Evolutionary conservation across 2,888 invertebrate genomes (phyloP).

Genomic region (Chorisops tibialis): DNA sequence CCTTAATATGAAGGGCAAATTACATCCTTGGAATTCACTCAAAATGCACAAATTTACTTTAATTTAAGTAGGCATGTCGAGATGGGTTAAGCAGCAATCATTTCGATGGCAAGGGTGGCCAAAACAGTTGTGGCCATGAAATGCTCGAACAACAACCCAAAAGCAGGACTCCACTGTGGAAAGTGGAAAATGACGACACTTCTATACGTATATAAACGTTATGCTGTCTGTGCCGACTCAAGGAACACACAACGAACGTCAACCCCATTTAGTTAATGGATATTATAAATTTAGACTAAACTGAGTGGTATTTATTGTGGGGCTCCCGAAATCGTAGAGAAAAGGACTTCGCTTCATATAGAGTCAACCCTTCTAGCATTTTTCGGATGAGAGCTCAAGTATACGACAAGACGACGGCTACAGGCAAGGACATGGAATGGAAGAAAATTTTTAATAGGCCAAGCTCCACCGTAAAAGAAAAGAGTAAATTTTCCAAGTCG

Average conservation of each 20-base stretch:
- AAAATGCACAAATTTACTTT: no score
- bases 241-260: conserved; percentile 32
- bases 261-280: conserved; percentile 52
- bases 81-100: no score
- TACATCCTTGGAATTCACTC: no score
- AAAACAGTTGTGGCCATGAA: no score
- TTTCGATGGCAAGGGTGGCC: no score
- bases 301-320: conserved; percentile 33
- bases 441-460: conserved; percentile 23
- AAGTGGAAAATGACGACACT: conserved; percentile 1
- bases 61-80: no score
- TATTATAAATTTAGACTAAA: conserved; percentile 49
- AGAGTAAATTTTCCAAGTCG: conserved; percentile 4
- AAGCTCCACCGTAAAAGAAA: conserved; percentile 3
- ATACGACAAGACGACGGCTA: background rate
- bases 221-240: background rate
- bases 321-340: conserved; percentile 8
- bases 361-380: conserved; percentile 5
- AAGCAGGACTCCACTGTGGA: background rate
- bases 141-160: background rate
- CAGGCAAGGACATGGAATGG: conserved; percentile 2
- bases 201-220: no score
- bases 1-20: no score
- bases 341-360: background rate
- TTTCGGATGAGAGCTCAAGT: background rate